Base-by-base conservation (phyloP, 1,140 invertebrate species). In the Agraylea sexmaculata region DNA sequence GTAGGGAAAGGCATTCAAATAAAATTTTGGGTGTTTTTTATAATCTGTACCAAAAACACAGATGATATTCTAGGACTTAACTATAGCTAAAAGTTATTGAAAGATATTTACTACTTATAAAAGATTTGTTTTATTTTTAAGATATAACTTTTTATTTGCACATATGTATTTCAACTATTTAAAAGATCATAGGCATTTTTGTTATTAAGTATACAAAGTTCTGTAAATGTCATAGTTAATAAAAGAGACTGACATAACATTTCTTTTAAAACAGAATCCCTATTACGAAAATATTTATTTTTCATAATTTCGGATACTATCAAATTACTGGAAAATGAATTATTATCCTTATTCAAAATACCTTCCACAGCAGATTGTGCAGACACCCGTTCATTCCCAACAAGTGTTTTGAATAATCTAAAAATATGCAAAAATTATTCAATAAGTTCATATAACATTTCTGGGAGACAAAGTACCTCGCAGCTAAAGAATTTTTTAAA, bases 371-470 rank as follows among this genome's bases (percentile, higher is more conserved):
- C 59, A 43, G 60, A 57, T 8, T 64, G 58, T 16, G 63, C 59
- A 25, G 65, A 58, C 2, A 68, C 62, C 10, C 48, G 51, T 48
- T 68, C 65, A 40, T 60, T 63, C 3, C 65, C 63, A 3, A 68
- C 53, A 37, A 65, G 46, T 0, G 60, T 66, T 13, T 58, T 61
- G 37, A 64, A 64, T 43, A 68, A 43, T 40, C 65, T 68, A 43
- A 21, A 49, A 43, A 2, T 42, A 35, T 20, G 36, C 34, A 57
- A 60, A 30, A 33, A 11, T 8, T 40, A 19, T 15, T 20, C 11
- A 41, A 41, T 33, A 38, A 11, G n/a, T n/a, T n/a, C n/a, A n/a
- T n/a, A n/a, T n/a, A n/a, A n/a, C n/a, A n/a, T n/a, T n/a, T n/a
- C n/a, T n/a, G n/a, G n/a, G n/a, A n/a, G n/a, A n/a, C n/a, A n/a